phyloP scores from a whole-genome alignment of 2,113 vertebrate genomes.

The Eidolon helvum region DNA sequence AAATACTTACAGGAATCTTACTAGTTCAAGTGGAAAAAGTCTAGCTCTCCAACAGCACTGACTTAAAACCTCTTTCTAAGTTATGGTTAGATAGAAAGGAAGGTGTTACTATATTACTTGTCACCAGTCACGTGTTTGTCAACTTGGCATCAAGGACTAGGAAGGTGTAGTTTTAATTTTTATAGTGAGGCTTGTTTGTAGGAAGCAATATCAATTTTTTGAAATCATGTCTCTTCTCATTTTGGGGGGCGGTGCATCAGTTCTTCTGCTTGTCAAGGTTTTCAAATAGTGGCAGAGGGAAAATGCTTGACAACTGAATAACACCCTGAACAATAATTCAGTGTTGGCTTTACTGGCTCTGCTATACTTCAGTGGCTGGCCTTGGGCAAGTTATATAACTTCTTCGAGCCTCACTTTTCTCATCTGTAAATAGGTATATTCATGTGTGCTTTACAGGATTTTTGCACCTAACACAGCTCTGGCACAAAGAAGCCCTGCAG shows the following conservation, averaged over 20 bases:
- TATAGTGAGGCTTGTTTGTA: not conserved
- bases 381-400: not conserved
- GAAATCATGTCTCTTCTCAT: not conserved
- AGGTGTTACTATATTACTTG: not conserved
- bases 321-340: not conserved
- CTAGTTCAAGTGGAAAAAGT: not conserved
- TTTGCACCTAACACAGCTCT: not conserved
- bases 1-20: not conserved
- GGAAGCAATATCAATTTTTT: conserved; percentile 18
- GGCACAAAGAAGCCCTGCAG: not conserved
- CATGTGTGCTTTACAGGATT: not conserved
- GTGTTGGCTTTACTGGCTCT: conserved; percentile 25
- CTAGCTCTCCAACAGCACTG: not conserved
- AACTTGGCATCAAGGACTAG: not conserved
- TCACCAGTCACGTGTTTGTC: not conserved
- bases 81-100: not conserved
- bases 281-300: conserved; percentile 15
- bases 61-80: not conserved
- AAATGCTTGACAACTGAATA: conserved; percentile 22
- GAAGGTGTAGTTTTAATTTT: not conserved
- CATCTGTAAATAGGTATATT: not conserved
- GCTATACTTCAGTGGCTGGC: not conserved
- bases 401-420: conserved; percentile 5
- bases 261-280: not conserved
- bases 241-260: not conserved